Conservation (phyloP, 2,888 invertebrate species). For the Cephus runcator region DNA sequence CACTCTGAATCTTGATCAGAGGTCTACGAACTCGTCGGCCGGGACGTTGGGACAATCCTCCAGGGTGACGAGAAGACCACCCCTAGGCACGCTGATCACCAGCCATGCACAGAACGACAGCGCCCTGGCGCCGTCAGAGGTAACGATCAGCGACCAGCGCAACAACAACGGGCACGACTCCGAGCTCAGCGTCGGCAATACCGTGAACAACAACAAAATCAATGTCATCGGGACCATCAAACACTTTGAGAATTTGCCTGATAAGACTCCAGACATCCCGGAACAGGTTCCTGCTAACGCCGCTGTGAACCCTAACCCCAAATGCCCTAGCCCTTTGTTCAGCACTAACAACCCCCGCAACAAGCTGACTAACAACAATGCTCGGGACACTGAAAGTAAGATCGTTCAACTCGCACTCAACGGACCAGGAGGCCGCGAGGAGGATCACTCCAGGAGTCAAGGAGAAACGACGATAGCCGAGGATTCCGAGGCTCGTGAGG, state of each 20-base stretch:
- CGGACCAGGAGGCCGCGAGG: not conserved
- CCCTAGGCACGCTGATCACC: constrained; percentile 45
- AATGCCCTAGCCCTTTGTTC: constrained; percentile 15
- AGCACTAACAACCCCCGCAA: constrained; percentile 56
- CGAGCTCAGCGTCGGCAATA: constrained; percentile 15
- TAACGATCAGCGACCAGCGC: constrained; percentile 36
- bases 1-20: constrained; percentile 33
- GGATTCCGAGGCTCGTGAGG: constrained; percentile 9
- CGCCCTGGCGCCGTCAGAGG: constrained; percentile 48
- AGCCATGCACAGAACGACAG: constrained; percentile 45
- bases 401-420: constrained; percentile 11
- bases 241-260: not conserved
- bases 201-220: constrained; percentile 7
- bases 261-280: not conserved
- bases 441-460: not conserved
- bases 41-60: constrained; percentile 33
- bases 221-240: not conserved
- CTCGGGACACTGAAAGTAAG: constrained; percentile 38
- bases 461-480: constrained; percentile 5
- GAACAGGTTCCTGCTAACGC: not conserved
- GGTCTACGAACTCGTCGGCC: constrained; percentile 37
- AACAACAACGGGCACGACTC: constrained; percentile 26
- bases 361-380: constrained; percentile 56
- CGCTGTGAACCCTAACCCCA: not conserved
- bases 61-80: constrained; percentile 28